Evolutionary conservation across 2,888 invertebrate genomes (phyloP).

Genomic region (Lissocephala sabroskyi): DNA sequence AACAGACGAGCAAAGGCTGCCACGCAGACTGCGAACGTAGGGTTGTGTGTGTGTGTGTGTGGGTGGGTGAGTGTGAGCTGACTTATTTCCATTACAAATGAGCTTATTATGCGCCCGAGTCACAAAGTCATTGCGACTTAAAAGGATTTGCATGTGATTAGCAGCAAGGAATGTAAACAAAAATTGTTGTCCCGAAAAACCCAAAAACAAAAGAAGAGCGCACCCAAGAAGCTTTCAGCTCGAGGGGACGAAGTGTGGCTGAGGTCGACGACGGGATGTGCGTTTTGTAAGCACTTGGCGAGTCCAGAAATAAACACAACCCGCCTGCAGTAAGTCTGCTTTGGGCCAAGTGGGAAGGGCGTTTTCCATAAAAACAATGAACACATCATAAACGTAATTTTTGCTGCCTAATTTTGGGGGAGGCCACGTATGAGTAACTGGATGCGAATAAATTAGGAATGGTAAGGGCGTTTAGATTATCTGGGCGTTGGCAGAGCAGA

Average conservation of each 20-base stretch:
- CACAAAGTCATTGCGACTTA: conserved; percentile 65
- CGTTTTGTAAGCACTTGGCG: conserved; percentile 50
- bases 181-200: conserved; percentile 40
- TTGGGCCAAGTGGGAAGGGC: conserved; percentile 31
- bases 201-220: too few species aligned
- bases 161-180: conserved; percentile 58
- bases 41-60: conserved; percentile 11
- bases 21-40: not conserved
- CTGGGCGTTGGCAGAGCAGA: too few species aligned
- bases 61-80: conserved; percentile 17
- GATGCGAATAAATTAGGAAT: too few species aligned
- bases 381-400: conserved; percentile 63
- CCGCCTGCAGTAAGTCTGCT: too few species aligned
- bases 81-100: conserved; percentile 56
- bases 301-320: too few species aligned
- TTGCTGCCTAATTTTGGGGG: conserved; percentile 53
- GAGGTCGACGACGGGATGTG: conserved; percentile 1
- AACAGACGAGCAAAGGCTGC: conserved; percentile 11
- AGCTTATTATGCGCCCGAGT: conserved; percentile 63
- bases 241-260: not conserved
- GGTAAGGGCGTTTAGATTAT: too few species aligned
- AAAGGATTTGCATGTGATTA: conserved; percentile 65
- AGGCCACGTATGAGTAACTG: conserved; percentile 1
- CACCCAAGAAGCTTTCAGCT: too few species aligned
- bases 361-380: conserved; percentile 62